Conservation (phyloP, 2,888 invertebrate species). For the Synergus gifuensis region DNA sequence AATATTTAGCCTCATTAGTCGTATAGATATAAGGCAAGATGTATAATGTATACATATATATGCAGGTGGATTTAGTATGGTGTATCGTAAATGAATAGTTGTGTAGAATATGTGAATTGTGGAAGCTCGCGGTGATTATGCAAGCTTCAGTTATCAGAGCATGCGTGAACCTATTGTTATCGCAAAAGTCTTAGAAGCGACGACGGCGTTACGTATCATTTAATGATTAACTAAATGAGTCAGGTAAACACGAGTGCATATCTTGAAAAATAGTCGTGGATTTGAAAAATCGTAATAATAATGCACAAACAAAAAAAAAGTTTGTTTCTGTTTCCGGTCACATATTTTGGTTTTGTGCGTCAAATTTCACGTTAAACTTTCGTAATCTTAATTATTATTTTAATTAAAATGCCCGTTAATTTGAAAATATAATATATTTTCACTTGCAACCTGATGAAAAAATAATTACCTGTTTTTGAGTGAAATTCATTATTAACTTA, state of each 20-base stretch:
- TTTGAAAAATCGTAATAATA: constrained; percentile 29
- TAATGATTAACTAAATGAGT: constrained; percentile 18
- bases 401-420: no score
- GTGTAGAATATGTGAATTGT: not conserved
- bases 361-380: no score
- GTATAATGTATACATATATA: not conserved
- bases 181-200: constrained; percentile 6
- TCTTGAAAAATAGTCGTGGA: constrained; percentile 31
- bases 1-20: constrained; percentile 37
- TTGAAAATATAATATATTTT: no score
- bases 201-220: constrained; percentile 24
- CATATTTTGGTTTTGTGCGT: no score
- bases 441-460: no score
- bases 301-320: not conserved
- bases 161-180: constrained; percentile 36
- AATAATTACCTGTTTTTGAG: no score
- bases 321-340: no score
- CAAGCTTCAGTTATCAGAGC: constrained; percentile 36
- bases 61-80: not conserved
- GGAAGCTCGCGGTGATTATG: constrained; percentile 37
- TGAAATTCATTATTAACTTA: no score
- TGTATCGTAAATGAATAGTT: not conserved
- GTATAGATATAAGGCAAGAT: not conserved
- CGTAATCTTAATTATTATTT: no score
- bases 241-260: constrained; percentile 25